Evolutionary conservation across 2,113 vertebrate species (phyloP), one percentile per base, ranked within the genome.

Genomic region (Syngnathoides biaculeatus): DNA sequence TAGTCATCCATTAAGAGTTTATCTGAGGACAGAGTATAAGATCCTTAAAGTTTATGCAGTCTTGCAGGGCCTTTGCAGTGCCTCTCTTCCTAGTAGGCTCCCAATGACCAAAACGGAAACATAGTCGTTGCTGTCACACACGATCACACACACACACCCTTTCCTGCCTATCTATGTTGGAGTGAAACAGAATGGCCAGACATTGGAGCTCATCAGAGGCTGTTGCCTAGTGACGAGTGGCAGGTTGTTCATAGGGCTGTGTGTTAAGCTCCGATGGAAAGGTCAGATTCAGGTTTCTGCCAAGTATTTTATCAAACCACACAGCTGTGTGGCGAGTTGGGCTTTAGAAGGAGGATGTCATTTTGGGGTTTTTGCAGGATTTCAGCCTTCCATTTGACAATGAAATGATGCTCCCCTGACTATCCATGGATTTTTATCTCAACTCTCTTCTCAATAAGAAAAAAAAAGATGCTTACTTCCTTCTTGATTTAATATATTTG

Each of bases 251-350:
- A 64, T 55, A 42, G 73, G 70, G 70, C 59, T 40, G 76, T 5
- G 43, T 72, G 69, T 81, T 83, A 65, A 83, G 76, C 68, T 19
- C 8, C 7, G 55, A 74, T 71, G 60, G 67, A 88, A 87, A 88
- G 86, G 88, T 84, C 83, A 83, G 40, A 68, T 65, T 40, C 52
- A 11, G 64, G 77, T 68, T 83, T 72, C 78, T 81, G 75, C 81
- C 78, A 79, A 76, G 81, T 77, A 66, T 85, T 87, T 87, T 73
- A 86, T 89, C 81, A 82, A 81, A 77, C 79, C 76, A 69, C 84
- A 74, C 79, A 84, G 84, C 81, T 70, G 83, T 68, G 47, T 22
- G 61, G 55, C 64, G 67, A 82, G 67, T 71, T 47, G 80, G 79
- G 65, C 73, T 74, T 50, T 61, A 43, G 69, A 68, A 38, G 26